Conservation (phyloP, 2,797 vertebrate species). For the Rhabdophis nuchalis region DNA sequence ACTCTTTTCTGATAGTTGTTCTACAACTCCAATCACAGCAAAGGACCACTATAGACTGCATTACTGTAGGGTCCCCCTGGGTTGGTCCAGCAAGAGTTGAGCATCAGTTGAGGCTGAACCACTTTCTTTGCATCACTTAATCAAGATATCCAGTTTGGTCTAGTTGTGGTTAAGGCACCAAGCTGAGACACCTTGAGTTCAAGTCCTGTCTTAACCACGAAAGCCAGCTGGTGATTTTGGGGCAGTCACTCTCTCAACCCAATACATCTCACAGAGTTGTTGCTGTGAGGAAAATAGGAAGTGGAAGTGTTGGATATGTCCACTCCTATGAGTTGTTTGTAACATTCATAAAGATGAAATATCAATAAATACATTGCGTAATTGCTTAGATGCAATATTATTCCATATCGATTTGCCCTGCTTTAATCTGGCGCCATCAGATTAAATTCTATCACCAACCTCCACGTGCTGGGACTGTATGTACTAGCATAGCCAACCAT, state of each 20-base stretch:
- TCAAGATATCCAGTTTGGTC: not conserved
- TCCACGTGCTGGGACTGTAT: not conserved
- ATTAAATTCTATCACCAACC: not conserved
- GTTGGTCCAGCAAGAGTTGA: not conserved
- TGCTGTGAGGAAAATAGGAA: not conserved
- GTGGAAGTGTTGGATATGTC: not conserved
- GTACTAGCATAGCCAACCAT: not conserved
- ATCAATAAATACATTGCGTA: not conserved
- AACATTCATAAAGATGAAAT: not conserved
- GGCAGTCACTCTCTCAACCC: not conserved
- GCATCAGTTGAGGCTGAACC: not conserved
- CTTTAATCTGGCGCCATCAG: not conserved
- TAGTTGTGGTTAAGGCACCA: not conserved
- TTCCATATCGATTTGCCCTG: not conserved
- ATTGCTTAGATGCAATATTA: not conserved
- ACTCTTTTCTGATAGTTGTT: not conserved
- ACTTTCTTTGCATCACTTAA: not conserved
- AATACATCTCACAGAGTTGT: not conserved
- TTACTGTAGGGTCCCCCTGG: not conserved
- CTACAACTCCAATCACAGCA: not conserved
- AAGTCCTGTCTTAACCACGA: not conserved
- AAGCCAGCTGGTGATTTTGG: not conserved
- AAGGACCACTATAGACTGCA: not conserved
- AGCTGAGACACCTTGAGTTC: not conserved
- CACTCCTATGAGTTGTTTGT: not conserved